Evolutionary conservation across 2,888 invertebrate species (phyloP), one percentile per base, ranked within the genome.

Genomic region (Pristionchus arcanus): DNA sequence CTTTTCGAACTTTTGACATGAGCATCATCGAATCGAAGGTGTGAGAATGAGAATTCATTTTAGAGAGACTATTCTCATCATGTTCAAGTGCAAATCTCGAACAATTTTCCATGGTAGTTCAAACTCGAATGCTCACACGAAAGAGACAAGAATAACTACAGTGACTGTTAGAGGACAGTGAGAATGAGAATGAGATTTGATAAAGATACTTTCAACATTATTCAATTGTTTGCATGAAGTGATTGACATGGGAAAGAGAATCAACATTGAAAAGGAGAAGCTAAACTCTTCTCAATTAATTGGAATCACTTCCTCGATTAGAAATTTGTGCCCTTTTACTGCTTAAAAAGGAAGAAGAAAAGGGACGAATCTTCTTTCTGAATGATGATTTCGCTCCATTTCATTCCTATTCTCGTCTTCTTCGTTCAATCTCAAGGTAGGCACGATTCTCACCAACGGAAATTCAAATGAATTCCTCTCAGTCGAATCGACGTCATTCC

Each of bases 401-500:
- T 31, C 34, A 1, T 74, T 74, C 74, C 37, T 21, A 15, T 34
- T 15, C 16, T 31, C 74, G 31, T 37, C 74, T 7, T 74, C 15
- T 34, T 74, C 74, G 74, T 74, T 13, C 74, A 74, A 34, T 74
- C 74, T 37, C 31, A 74, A 34, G 74, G 74, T 74, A 21, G 37
- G 37, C 74, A 74, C 74, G 5, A 34, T 74, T 31, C 19, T 28
- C 28, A 28, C 66, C 19, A 74, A 21, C 5, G 16, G 31, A 68
- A 28, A 28, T 74, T 74, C 19, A 37, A 15, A 34, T 31, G 19
- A 34, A 66, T 74, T 34, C 11, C 31, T 1, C 11, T 21, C 15
- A 74, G 37, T 13, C 11, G 74, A 74, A 21, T 74, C 74, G 74
- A 74, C 74, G 74, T 74, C 74, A 66, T 66, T 28, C 28, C 74